Percentiles rank a stretch among this genome's conserved stretches.
Conservation (phyloP, 2,888 invertebrate species). For the Lithosia quadra region DNA sequence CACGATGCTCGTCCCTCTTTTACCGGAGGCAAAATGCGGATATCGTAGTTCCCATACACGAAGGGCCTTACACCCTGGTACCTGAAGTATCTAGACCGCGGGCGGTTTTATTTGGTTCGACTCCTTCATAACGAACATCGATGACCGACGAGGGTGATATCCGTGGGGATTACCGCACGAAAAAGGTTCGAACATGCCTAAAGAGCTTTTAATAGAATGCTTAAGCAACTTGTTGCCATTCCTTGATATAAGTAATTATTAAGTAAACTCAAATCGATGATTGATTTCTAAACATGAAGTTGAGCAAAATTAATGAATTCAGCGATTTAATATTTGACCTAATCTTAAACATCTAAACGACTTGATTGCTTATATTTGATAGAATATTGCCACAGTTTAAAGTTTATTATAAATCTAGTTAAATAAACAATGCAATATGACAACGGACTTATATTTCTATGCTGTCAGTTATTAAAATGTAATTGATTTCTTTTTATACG, state of each 20-base stretch:
- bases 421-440: not conserved
- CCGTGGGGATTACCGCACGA: no score
- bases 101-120: no score
- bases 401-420: not conserved
- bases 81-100: no score
- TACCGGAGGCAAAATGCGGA: no score
- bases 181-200: not conserved
- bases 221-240: not conserved
- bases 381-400: no score
- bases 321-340: not conserved
- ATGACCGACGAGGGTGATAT: no score
- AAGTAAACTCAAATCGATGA: not conserved
- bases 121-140: no score
- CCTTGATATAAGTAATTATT: not conserved
- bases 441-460: not conserved
- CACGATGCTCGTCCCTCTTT: no score
- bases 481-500: not conserved
- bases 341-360: not conserved
- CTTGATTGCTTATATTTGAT: constrained; percentile 6
- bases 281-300: constrained; percentile 13
- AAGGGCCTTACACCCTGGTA: no score
- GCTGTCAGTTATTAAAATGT: not conserved
- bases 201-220: not conserved
- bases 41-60: no score
- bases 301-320: constrained; percentile 6